Base-by-base conservation (phyloP, 2,113 vertebrate genomes). In the Manacus vitellinus region DNA sequence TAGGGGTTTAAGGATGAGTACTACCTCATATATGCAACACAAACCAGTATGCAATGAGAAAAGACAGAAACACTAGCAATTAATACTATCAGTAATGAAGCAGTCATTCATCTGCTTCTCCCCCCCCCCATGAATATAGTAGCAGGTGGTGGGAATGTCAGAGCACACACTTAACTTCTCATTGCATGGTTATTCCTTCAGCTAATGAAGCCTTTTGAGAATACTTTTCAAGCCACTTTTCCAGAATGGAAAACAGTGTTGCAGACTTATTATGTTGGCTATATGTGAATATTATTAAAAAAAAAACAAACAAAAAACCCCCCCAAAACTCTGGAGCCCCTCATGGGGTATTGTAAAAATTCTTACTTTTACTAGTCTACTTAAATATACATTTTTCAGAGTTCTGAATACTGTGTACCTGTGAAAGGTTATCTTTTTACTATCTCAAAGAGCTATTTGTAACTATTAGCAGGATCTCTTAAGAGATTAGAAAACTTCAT, bases 201-300 rank as follows among this genome's bases (percentile, higher is more conserved):
- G 84, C 74, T 96, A 96, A 97, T 97, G 94, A 96, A 95, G 89
- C 63, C 96, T 96, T 95, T 76, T 5, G 93, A 95, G 96, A 89
- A 92, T 95, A 91, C 74, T 87, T 95, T 89, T 85, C 77, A 91
- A 85, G 66, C 54, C 31, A 61, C 84, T 96, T 96, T 87, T 89
- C 66, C 70, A 75, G 77, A 96, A 70, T 79, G 54, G 77, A 92
- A 95, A 56, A 44, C 35, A 70, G 8, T 24, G 10, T 72, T 91
- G 61, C 91, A 70, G 66, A 72, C 52, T 86, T 91, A 56, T 25
- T 84, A 33, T 59, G 22, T 88, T 85, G 54, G 43, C 46, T 95
- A 9, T 72, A 67, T 0, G 2, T 87, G 72, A 84, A 55, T 90
- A 16, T 73, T 75, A 11, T 71, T 76, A 66, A 72, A 55, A 51